Percentiles rank a stretch among this genome's conserved stretches.
phyloP scores from a whole-genome alignment of 2,888 invertebrate genomes.

The Trichopoda pennipes region DNA sequence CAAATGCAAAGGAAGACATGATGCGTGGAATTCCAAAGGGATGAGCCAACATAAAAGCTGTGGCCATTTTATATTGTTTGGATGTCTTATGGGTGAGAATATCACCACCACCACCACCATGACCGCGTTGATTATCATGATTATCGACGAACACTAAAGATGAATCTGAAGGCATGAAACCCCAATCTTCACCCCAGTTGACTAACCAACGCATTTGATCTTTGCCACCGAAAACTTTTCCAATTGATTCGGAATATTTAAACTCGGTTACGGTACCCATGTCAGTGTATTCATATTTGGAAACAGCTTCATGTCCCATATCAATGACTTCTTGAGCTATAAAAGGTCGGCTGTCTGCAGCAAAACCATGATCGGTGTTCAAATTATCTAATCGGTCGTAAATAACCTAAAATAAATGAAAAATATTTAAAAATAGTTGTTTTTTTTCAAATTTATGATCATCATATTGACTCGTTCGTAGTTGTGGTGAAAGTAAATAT shows the following conservation, averaged over 20 bases:
- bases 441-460: too few species aligned
- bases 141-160: slow-evolving; percentile 93
- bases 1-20: slow-evolving; percentile 92
- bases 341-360: slow-evolving; percentile 84
- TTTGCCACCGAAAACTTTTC: slow-evolving; percentile 83
- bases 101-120: slow-evolving; percentile 83
- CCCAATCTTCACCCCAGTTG: slow-evolving; percentile 87
- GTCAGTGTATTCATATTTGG: slow-evolving; percentile 81
- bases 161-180: slow-evolving; percentile 83
- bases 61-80: slow-evolving; percentile 88
- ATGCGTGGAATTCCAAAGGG: slow-evolving; percentile 90
- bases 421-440: background rate
- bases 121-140: slow-evolving; percentile 94
- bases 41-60: slow-evolving; percentile 94
- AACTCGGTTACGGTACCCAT: slow-evolving; percentile 90
- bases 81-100: slow-evolving; percentile 87
- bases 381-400: slow-evolving; percentile 84
- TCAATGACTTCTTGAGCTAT: slow-evolving; percentile 90
- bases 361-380: slow-evolving; percentile 85
- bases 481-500: too few species aligned
- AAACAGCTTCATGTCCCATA: slow-evolving; percentile 82
- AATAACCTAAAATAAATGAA: slow-evolving; percentile 69
- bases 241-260: slow-evolving; percentile 80
- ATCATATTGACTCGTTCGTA: too few species aligned
- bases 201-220: slow-evolving; percentile 85